Base-by-base conservation (phyloP, 2,888 invertebrate species). In the Ditylenchus weischeri region DNA sequence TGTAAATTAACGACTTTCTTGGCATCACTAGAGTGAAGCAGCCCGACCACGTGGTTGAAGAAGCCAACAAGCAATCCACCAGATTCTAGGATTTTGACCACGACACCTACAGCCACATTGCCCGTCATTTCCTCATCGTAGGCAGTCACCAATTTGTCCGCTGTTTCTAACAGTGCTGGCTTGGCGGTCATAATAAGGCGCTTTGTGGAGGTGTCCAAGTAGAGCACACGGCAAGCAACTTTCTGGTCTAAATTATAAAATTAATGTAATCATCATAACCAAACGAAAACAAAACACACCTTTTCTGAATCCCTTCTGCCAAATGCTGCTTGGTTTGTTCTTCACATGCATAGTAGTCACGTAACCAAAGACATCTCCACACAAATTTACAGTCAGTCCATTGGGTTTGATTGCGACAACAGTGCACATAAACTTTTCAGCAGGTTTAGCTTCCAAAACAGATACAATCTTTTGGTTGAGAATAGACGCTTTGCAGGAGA, bases 401-500 rank as follows among this genome's bases (percentile, higher is more conserved):
- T 61, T 69, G 10, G 62, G 73, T 23, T 36, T 69, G 21, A 72
- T 29, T n/a, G 50, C 23, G 21, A 35, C 65, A 15, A 72, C 63
- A 13, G 51, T 63, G n/a, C 64, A 62, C 18, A 29, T 71, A 48
- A 75, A 47, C 19, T 54, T 64, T 38, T 64, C 48, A n/a, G 75
- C 74, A 15, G 72, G 72, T 11, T 48, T 21, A 15, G 63, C 58
- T 19, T 70, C 69, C 23, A 64, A 67, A 7, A 61, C 36, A 4
- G 61, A 49, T 11, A 75, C 50, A 23, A 75, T 21, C 10, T 36
- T 69, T 69, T 78, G 80, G 38, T 75, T 72, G 47, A 80, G 64
- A 43, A 78, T 72, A 15, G 74, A 74, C 47, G 76, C 73, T 43
- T 75, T 71, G 21, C 75, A 78, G 0, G 79, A 72, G 13, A 82